Conservation (phyloP, 2,797 vertebrate species). For the Gobio occitaniae region DNA sequence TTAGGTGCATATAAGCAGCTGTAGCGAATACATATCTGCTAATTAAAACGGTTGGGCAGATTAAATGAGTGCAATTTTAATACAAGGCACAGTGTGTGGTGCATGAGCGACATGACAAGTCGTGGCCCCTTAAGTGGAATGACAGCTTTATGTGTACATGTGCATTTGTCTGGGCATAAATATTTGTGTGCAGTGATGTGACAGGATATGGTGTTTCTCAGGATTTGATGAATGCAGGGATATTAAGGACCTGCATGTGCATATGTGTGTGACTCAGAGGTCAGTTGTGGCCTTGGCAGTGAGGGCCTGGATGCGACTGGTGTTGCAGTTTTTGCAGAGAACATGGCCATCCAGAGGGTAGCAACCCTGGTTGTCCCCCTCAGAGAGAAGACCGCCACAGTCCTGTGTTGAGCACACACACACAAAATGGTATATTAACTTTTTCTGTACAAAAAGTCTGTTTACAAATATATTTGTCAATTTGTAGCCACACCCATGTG, state of each 20-base stretch:
- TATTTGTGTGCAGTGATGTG: constrained; percentile 36
- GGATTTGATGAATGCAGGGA: constrained; percentile 19
- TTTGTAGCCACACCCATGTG: constrained; percentile 16
- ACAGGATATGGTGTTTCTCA: constrained; percentile 35
- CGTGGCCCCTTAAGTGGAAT: constrained; percentile 12
- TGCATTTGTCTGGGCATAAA: constrained; percentile 43
- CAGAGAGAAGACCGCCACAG: constrained; percentile 93
- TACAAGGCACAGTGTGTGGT: constrained; percentile 35
- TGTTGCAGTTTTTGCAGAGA: constrained; percentile 98
- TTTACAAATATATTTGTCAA: constrained; percentile 44
- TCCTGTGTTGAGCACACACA: constrained; percentile 77
- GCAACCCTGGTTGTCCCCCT: constrained; percentile 97
- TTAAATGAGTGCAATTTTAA: constrained; percentile 36
- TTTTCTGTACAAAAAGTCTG: background rate
- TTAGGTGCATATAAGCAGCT: constrained; percentile 10
- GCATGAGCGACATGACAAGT: background rate
- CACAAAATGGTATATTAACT: background rate
- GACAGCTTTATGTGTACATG: constrained; percentile 20
- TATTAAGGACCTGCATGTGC: constrained; percentile 37
- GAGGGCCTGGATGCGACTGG: constrained; percentile 91
- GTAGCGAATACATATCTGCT: constrained; percentile 10
- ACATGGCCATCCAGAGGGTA: constrained; percentile 97
- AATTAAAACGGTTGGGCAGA: constrained; percentile 21
- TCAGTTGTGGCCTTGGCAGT: constrained; percentile 98
- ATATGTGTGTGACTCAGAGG: constrained; percentile 81